phyloP scores from a whole-genome alignment of 2,888 invertebrate genomes.

The Druceiella hillmani region DNA sequence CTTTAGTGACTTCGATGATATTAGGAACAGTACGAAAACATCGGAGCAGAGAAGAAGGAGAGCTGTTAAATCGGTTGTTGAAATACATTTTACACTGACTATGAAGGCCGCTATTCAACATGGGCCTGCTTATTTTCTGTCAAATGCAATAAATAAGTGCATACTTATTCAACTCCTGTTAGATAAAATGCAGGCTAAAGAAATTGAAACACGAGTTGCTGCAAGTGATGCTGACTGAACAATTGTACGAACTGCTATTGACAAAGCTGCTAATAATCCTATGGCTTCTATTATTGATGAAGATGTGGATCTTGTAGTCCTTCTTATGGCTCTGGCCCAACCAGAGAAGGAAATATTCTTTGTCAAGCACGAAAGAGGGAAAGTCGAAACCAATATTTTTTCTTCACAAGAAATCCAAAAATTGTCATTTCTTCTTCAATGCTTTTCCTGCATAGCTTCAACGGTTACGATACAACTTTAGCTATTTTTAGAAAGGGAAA shows the following conservation, averaged over 20 bases:
- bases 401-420: slow-evolving; percentile 10
- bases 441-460: slow-evolving; percentile 11
- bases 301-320: slow-evolving; percentile 4
- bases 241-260: slow-evolving; percentile 10
- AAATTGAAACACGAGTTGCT: slow-evolving; percentile 10
- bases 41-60: slow-evolving; percentile 7
- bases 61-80: slow-evolving; percentile 6
- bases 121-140: slow-evolving; percentile 9
- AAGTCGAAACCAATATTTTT: no score
- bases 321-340: slow-evolving; percentile 7
- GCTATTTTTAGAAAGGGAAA: slow-evolving; percentile 9
- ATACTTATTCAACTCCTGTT: slow-evolving; percentile 8
- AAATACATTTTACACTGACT: slow-evolving; percentile 8
- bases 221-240: slow-evolving; percentile 10
- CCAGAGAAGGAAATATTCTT: no score
- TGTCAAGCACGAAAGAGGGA: no score
- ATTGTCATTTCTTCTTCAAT: slow-evolving; percentile 10
- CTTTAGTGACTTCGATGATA: no score
- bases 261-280: slow-evolving; percentile 8
- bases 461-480: slow-evolving; percentile 4
- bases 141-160: slow-evolving; percentile 10
- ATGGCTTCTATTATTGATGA: no score
- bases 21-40: slow-evolving; percentile 6
- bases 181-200: slow-evolving; percentile 1
- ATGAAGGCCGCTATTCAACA: slow-evolving; percentile 11